Percentiles rank a stretch among this genome's conserved stretches.
phyloP scores from a whole-genome alignment of 2,888 invertebrate species.

The Sepiola atlantica region DNA sequence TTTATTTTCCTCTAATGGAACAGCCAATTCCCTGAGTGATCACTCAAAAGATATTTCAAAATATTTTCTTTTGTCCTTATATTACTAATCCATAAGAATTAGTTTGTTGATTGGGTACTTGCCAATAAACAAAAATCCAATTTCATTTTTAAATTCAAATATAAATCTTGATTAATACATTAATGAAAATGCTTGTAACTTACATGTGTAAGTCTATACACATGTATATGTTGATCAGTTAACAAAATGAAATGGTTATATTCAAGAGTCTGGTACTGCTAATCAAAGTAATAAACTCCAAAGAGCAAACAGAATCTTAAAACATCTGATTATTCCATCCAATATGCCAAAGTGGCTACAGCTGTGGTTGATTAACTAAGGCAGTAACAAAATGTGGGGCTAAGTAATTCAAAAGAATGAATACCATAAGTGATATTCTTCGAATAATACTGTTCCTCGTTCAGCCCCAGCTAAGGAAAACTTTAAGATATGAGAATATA shows the following conservation, averaged over 20 bases:
- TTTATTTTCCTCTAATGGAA: constrained; percentile 39
- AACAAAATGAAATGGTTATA: constrained; percentile 18
- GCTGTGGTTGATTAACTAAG: constrained; percentile 41
- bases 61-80: constrained; percentile 36
- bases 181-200: constrained; percentile 35
- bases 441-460: neutral
- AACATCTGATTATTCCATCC: constrained; percentile 21
- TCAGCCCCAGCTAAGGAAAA: constrained; percentile 36
- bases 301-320: constrained; percentile 21
- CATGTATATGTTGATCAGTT: constrained; percentile 4
- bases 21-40: constrained; percentile 44
- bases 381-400: neutral
- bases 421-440: neutral
- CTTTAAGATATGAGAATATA: constrained; percentile 14
- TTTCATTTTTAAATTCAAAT: constrained; percentile 39
- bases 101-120: neutral
- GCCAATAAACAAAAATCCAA: constrained; percentile 9
- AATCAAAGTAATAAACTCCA: neutral
- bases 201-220: neutral
- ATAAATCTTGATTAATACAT: constrained; percentile 42
- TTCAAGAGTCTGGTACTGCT: neutral
- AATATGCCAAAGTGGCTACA: constrained; percentile 42
- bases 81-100: constrained; percentile 33
- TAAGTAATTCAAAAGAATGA: constrained; percentile 43
- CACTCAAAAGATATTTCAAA: constrained; percentile 42